A percentile compares a stretch with the other conserved stretches of the same genome.
phyloP scores from a whole-genome alignment of 2,888 invertebrate genomes.

The Chironomus tentans region DNA sequence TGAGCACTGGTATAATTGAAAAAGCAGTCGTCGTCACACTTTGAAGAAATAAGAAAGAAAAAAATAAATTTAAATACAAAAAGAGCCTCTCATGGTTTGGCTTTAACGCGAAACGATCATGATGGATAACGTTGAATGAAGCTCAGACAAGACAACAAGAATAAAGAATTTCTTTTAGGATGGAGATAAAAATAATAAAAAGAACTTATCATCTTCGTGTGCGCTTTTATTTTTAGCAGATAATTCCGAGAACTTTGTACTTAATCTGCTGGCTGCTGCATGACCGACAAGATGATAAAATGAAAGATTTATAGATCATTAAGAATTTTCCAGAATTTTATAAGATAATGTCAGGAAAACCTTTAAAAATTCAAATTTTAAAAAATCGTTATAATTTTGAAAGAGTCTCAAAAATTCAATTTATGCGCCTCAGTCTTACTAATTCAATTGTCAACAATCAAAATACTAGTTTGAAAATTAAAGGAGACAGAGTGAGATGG shows the following conservation, averaged over 20 bases:
- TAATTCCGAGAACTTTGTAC: no score
- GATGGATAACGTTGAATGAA: background rate
- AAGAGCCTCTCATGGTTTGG: background rate
- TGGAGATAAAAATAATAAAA: background rate
- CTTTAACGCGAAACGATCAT: background rate
- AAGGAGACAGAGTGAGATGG: no score
- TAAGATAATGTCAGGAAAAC: no score
- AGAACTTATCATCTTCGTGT: background rate
- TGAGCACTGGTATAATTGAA: slow-evolving; percentile 1
- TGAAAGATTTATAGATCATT: no score
- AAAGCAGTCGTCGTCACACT: slow-evolving; percentile 17
- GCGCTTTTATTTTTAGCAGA: background rate
- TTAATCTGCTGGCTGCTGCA: no score
- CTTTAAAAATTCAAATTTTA: no score
- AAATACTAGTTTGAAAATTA: no score
- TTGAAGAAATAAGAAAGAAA: background rate
- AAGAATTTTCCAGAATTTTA: no score
- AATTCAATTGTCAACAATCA: no score
- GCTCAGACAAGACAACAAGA: background rate
- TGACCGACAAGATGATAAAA: no score
- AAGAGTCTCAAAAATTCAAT: background rate
- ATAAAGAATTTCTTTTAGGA: background rate
- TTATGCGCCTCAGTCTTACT: no score
- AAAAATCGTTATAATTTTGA: no score
- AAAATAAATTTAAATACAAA: background rate